These are phyloP conservation scores for Myotis yumanensis DNA, from an alignment of 2,113 vertebrate genomes.

Conservation along the genomic window DNA sequence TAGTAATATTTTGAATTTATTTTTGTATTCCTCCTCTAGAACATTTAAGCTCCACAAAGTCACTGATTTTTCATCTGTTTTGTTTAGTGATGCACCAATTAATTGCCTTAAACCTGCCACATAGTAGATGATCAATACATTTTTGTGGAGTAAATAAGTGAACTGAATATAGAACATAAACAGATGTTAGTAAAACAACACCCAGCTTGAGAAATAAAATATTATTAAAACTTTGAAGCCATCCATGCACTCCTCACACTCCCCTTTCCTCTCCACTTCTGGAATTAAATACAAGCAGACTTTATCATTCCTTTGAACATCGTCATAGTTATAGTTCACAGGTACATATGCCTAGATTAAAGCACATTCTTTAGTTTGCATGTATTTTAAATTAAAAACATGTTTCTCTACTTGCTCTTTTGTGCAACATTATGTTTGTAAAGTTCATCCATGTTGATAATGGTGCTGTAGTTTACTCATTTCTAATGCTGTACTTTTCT, in stretches of 20 bases:
- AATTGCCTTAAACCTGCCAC: neutral
- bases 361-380: neutral
- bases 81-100: neutral
- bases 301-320: neutral
- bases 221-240: neutral
- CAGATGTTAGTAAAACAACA: neutral
- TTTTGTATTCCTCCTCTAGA: neutral
- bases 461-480: neutral
- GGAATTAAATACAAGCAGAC: neutral
- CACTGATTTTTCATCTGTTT: neutral
- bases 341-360: neutral
- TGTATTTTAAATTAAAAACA: neutral
- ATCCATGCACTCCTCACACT: neutral
- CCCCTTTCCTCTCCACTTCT: neutral
- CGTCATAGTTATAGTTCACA: neutral
- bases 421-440: neutral
- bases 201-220: neutral
- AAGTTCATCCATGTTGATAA: neutral
- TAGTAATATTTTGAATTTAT: neutral
- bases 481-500: neutral
- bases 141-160: neutral
- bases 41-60: neutral
- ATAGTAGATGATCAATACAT: neutral
- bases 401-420: neutral
- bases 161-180: neutral